A percentile compares a stretch with the other conserved stretches of the same genome.
Conservation (phyloP, 2,797 vertebrate species). For the Argya squamiceps region DNA sequence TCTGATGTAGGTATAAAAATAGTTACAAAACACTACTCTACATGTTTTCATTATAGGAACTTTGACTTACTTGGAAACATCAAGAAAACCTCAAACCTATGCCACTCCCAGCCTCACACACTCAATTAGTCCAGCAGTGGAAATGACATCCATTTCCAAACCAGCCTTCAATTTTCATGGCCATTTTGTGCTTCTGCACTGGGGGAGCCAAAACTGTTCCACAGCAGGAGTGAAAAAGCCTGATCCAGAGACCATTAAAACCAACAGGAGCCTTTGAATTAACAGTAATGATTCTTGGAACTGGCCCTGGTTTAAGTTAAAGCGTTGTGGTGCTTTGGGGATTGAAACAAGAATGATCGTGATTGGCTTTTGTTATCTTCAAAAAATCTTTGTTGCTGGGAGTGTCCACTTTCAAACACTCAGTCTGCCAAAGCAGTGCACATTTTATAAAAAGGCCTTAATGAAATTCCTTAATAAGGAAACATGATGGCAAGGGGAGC, state of each 20-base stretch:
- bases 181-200: background rate
- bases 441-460: conserved; percentile 33
- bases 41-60: conserved; percentile 69
- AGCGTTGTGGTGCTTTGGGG: background rate
- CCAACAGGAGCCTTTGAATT: conserved; percentile 38
- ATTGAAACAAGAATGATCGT: background rate
- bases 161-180: conserved; percentile 51
- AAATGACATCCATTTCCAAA: conserved; percentile 62
- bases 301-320: background rate
- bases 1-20: conserved; percentile 80
- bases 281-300: conserved; percentile 23
- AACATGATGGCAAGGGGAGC: conserved; percentile 46
- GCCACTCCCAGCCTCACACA: background rate
- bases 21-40: conserved; percentile 72
- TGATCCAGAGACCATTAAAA: conserved; percentile 46
- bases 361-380: background rate
- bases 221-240: conserved; percentile 16
- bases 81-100: background rate
- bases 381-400: background rate
- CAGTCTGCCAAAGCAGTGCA: background rate
- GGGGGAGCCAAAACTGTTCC: background rate
- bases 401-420: background rate
- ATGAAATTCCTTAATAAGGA: conserved; percentile 63
- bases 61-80: conserved; percentile 55
- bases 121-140: conserved; percentile 35